Evolutionary conservation across 2,888 invertebrate genomes (phyloP).

Genomic region (Drosophila phalerata): DNA sequence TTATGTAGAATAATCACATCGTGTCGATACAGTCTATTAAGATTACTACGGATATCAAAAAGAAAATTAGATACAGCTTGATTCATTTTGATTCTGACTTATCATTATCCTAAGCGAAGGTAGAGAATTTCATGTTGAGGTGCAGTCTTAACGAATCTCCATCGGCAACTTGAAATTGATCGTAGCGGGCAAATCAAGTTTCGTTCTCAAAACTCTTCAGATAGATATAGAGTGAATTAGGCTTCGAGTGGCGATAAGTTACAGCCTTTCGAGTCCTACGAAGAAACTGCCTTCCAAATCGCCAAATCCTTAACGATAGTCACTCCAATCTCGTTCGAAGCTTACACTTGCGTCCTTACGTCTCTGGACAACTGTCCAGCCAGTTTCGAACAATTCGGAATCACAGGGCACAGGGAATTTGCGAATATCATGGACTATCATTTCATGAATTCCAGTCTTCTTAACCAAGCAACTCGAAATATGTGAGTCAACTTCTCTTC

Average conservation of each 20-base stretch:
- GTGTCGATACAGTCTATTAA: constrained; percentile 24
- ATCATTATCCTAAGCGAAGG: constrained; percentile 32
- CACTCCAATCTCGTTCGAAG: constrained; percentile 23
- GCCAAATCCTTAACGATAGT: constrained; percentile 28
- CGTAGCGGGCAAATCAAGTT: constrained; percentile 9
- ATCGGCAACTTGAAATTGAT: constrained; percentile 14
- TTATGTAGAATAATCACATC: background rate
- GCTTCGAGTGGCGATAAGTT: constrained; percentile 15
- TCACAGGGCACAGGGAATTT: constrained; percentile 14
- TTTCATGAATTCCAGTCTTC: background rate
- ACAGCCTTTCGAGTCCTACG: constrained; percentile 26
- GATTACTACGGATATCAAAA: constrained; percentile 7
- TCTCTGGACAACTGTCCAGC: constrained; percentile 37
- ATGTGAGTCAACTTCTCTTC: background rate
- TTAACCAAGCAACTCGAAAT: background rate
- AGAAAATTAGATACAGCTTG: background rate
- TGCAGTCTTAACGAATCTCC: no score
- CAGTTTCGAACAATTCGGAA: background rate
- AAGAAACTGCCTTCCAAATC: constrained; percentile 4
- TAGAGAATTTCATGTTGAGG: constrained; percentile 8
- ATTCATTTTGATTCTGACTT: fast-evolving
- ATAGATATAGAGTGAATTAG: constrained; percentile 23
- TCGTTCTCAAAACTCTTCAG: constrained; percentile 2
- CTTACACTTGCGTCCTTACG: constrained; percentile 10
- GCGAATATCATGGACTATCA: background rate